Evolutionary conservation across 37 sponge, comb jelly and placozoan genomes (phyloP).

Genomic region (Lycopodina hypogea): DNA sequence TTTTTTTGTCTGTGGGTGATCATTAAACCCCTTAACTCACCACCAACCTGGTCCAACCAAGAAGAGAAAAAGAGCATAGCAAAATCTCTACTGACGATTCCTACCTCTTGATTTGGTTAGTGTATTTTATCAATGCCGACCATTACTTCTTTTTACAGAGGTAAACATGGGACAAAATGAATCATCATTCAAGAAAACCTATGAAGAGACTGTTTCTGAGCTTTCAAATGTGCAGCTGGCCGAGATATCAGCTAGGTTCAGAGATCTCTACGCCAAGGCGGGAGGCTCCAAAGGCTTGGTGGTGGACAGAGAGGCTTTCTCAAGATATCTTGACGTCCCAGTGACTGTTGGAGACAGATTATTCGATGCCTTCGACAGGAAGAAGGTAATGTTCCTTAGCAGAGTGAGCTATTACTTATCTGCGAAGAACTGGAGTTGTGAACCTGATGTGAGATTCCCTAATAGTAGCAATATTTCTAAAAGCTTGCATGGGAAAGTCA

Average conservation of each 20-base stretch:
- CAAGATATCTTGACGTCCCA: constrained; percentile 67
- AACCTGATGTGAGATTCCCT: too few species aligned
- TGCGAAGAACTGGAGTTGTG: too few species aligned
- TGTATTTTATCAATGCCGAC: neutral
- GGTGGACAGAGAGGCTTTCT: constrained; percentile 75
- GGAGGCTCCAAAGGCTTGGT: constrained; percentile 64
- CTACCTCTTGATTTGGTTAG: too few species aligned
- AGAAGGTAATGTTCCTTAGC: too few species aligned
- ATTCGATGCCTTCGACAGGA: constrained; percentile 82
- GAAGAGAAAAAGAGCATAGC: too few species aligned
- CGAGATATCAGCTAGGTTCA: constrained; percentile 28
- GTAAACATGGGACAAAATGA: constrained; percentile 55
- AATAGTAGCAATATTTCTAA: too few species aligned
- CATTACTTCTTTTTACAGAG: neutral
- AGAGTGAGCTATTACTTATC: neutral
- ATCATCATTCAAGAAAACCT: constrained; percentile 41
- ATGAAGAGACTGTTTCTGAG: constrained; percentile 37
- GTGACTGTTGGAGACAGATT: constrained; percentile 71
- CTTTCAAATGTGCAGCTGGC: constrained; percentile 38
- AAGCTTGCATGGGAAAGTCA: too few species aligned
- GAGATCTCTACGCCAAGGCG: constrained; percentile 55
- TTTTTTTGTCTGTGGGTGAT: too few species aligned
- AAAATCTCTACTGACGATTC: too few species aligned
- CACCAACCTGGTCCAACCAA: too few species aligned
- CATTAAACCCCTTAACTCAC: too few species aligned